Percentiles rank a stretch among this genome's conserved stretches.
Conservation (phyloP, 1,140 invertebrate species). For the Leptinotarsa texana region DNA sequence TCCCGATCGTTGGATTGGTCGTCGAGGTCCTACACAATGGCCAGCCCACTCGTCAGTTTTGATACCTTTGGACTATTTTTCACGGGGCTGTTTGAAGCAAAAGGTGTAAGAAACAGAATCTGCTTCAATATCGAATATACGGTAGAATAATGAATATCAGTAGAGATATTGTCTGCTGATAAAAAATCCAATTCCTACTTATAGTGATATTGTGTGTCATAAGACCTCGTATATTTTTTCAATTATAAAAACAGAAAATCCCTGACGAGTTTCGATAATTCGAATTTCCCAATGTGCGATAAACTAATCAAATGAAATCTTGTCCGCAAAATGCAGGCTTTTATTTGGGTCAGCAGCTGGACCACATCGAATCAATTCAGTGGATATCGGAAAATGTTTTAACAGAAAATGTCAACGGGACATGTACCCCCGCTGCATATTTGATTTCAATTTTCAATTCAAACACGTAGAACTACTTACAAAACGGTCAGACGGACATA, state of each 20-base stretch:
- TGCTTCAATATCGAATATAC: no score
- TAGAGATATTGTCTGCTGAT: no score
- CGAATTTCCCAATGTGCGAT: slow-evolving; percentile 5
- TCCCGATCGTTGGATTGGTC: no score
- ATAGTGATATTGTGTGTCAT: no score
- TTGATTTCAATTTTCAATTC: slow-evolving; percentile 48
- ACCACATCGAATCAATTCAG: slow-evolving; percentile 34
- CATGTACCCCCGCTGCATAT: slow-evolving; percentile 43
- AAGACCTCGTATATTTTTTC: not conserved
- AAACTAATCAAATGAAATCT: slow-evolving; percentile 8
- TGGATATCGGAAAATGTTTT: slow-evolving; percentile 45
- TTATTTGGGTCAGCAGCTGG: slow-evolving; percentile 12
- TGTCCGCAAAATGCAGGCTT: not conserved
- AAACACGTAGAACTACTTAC: slow-evolving; percentile 44
- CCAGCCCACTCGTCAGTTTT: no score
- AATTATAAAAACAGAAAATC: not conserved
- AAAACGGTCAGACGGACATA: slow-evolving; percentile 12
- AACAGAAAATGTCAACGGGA: slow-evolving; percentile 45
- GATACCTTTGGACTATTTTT: no score
- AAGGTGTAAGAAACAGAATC: no score
- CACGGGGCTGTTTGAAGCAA: no score
- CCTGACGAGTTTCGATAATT: not conserved
- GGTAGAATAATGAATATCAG: no score
- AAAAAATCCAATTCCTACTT: no score
- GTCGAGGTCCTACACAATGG: no score